phyloP scores from a whole-genome alignment of 1,140 invertebrate genomes.

The Sminthurinus signatus region DNA sequence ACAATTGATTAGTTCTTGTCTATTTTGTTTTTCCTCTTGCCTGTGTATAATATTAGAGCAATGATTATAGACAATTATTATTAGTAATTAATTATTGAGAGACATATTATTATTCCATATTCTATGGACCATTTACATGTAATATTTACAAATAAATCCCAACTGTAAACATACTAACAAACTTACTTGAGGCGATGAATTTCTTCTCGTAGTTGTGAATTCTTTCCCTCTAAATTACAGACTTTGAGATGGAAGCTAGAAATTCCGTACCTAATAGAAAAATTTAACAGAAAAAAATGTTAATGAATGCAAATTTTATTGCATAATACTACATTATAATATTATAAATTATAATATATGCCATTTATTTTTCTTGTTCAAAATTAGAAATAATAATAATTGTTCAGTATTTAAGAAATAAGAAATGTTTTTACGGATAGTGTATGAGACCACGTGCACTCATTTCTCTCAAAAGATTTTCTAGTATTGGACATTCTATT shows the following conservation, averaged over 20 bases:
- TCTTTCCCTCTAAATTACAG: slow-evolving; percentile 55
- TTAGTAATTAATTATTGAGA: no score
- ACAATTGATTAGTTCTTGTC: slow-evolving; percentile 38
- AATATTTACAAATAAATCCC: no score
- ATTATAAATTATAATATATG: no score
- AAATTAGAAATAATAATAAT: no score
- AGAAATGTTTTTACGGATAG: slow-evolving; percentile 65
- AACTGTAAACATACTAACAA: no score
- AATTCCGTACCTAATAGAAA: slow-evolving; percentile 46
- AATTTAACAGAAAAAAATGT: no score
- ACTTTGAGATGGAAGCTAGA: slow-evolving; percentile 63
- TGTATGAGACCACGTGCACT: slow-evolving; percentile 62
- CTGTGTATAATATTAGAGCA: slow-evolving; percentile 7
- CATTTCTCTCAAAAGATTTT: slow-evolving; percentile 56
- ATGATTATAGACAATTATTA: no score
- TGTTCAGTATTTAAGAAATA: slow-evolving; percentile 41
- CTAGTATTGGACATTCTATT: slow-evolving; percentile 49
- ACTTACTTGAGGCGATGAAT: slow-evolving; percentile 48
- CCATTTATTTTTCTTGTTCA: no score
- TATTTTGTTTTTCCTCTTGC: slow-evolving; percentile 32
- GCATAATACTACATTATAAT: no score
- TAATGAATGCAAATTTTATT: no score
- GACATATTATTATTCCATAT: background rate
- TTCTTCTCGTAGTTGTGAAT: slow-evolving; percentile 53
- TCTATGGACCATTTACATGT: background rate